phyloP scores from a whole-genome alignment of 2,797 vertebrate species.

The Gymnothorax javanicus region DNA sequence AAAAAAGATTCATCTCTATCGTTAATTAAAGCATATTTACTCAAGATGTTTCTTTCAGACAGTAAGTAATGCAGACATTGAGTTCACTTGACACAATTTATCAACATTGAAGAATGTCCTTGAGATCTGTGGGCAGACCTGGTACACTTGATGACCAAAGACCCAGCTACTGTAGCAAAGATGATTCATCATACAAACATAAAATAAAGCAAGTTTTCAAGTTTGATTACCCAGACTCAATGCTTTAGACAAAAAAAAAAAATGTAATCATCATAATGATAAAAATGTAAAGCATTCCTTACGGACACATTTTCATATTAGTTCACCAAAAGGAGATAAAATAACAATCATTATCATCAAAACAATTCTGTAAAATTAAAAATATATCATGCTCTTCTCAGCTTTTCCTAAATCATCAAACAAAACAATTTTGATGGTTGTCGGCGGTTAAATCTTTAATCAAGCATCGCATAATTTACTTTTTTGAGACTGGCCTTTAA shows the following conservation, averaged over 20 bases:
- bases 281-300: conserved; percentile 1
- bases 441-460: not conserved
- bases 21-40: not conserved
- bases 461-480: not conserved
- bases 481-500: not conserved
- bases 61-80: conserved; percentile 1
- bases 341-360: not conserved
- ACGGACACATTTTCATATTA: conserved; percentile 17
- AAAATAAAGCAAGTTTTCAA: conserved; percentile 5
- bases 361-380: not conserved
- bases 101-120: not conserved
- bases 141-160: conserved; percentile 10
- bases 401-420: conserved; percentile 15
- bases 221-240: conserved; percentile 4
- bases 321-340: not conserved
- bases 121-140: not conserved
- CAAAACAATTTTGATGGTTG: not conserved
- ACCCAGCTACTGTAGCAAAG: not conserved
- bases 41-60: not conserved
- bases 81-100: not conserved
- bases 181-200: not conserved
- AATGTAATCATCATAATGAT: conserved; percentile 10
- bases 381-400: not conserved
- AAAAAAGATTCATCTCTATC: not conserved
- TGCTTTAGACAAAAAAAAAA: not conserved